Conservation (phyloP, 2,888 invertebrate species). For the Oasisia sp. region DNA sequence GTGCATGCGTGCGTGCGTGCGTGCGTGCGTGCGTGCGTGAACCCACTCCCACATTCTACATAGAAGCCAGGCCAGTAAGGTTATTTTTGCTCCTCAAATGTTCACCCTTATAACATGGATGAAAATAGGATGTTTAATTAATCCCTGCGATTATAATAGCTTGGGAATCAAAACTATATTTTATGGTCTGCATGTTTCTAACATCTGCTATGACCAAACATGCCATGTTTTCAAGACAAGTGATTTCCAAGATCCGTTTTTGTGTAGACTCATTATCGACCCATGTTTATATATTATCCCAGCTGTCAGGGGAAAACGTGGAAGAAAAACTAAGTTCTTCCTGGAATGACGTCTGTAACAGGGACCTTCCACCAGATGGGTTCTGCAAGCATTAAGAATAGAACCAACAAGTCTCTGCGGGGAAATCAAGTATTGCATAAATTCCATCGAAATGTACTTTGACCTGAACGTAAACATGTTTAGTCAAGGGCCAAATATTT, state of each 20-base stretch:
- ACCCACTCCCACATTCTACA: too few species aligned
- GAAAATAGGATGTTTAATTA: too few species aligned
- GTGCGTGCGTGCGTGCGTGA: too few species aligned
- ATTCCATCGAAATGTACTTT: neutral
- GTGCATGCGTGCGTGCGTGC: too few species aligned
- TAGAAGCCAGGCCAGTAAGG: too few species aligned
- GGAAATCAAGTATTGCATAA: neutral
- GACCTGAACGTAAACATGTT: constrained; percentile 6
- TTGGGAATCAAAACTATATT: neutral
- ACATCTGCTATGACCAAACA: neutral
- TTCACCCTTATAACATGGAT: too few species aligned
- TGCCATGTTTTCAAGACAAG: neutral
- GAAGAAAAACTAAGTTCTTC: neutral
- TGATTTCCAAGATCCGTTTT: neutral
- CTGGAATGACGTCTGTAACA: neutral
- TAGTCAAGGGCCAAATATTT: constrained; percentile 10
- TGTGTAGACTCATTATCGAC: neutral
- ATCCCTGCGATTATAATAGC: too few species aligned
- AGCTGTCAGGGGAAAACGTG: neutral
- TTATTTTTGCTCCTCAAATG: too few species aligned
- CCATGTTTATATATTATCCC: neutral
- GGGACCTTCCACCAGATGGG: neutral
- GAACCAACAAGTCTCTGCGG: neutral
- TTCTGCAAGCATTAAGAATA: neutral
- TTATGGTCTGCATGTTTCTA: neutral